A percentile compares a stretch with the other conserved stretches of the same genome.
These are phyloP conservation scores for Ailurus styani DNA, from an alignment of 2,113 vertebrate genomes.

Conservation along the genomic window DNA sequence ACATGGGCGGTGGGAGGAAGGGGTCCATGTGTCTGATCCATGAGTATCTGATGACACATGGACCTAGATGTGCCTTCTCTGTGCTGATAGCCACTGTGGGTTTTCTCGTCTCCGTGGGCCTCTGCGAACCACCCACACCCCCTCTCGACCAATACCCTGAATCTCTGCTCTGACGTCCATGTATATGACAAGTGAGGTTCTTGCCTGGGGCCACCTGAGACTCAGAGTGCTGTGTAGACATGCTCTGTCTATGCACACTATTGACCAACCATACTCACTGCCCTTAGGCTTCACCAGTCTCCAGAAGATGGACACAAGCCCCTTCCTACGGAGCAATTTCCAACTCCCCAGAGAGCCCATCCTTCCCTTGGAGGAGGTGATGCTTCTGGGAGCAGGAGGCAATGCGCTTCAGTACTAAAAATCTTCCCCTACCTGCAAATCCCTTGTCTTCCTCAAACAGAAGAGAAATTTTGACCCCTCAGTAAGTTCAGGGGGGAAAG, in stretches of 20 bases:
- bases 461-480: not conserved
- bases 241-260: not conserved
- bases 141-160: not conserved
- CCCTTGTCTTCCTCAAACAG: not conserved
- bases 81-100: not conserved
- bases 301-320: not conserved
- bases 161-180: not conserved
- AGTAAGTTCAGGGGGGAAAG: not conserved
- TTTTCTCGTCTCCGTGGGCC: not conserved
- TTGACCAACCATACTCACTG: not conserved
- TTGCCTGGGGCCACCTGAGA: not conserved
- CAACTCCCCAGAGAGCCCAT: not conserved
- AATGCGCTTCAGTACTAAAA: not conserved
- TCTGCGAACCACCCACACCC: not conserved
- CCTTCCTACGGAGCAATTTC: too few species aligned
- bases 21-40: not conserved
- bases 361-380: not conserved
- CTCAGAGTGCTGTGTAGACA: not conserved
- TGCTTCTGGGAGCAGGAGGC: too few species aligned
- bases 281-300: fast-evolving
- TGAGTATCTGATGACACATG: not conserved
- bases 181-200: not conserved
- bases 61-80: not conserved
- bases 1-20: not conserved
- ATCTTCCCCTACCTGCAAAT: not conserved